Evolutionary conservation across 2,797 vertebrate species (phyloP), one percentile per base, ranked within the genome.

Genomic region (Micromesistius poutassou): DNA sequence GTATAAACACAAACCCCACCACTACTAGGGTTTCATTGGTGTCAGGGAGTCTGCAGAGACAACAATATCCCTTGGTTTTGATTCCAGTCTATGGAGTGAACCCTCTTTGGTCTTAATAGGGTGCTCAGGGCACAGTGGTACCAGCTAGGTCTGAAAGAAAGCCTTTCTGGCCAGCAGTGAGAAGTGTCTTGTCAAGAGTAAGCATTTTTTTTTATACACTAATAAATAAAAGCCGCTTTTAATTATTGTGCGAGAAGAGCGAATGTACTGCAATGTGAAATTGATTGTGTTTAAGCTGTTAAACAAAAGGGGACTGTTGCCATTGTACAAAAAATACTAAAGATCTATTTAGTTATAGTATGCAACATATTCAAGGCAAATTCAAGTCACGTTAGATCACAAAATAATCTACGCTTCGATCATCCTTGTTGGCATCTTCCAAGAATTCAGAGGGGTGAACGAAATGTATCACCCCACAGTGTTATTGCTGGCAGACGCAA

Each of bases 381-480:
- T 12, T 46, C 10, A 46, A 13, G 10, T 4, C 1, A 16, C 16
- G 42, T 46, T 10, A 5, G 14, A 55, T 40, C 10, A n/a, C n/a
- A 73, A 72, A 2, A 16, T 4, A 25, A 22, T 40, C 72, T 10
- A 73, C 6, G 25, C 14, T 12, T 25, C 9, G 9, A 8, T 70
- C 66, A 70, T 70, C 25, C 66, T 25, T 30, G 25, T 70, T 30
- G n/a, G 5, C 46, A 25, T 70, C 30, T 6, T 1, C 22, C 6
- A 14, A 77, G 42, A 73, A 68, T 30, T 25, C 31, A 66, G 31
- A 75, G 19, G 25, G 12, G 8, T 35, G 25, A 5, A 4, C 28
- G 36, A 10, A 70, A 78, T 70, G 46, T 9, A 72, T 77, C 16
- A 33, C 79, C 50, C 75, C 46, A 25, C 62, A 71, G 74, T 28